Evolutionary conservation across 2,888 invertebrate genomes (phyloP), one percentile per base, ranked within the genome.

Genomic region (Spodoptera picta): DNA sequence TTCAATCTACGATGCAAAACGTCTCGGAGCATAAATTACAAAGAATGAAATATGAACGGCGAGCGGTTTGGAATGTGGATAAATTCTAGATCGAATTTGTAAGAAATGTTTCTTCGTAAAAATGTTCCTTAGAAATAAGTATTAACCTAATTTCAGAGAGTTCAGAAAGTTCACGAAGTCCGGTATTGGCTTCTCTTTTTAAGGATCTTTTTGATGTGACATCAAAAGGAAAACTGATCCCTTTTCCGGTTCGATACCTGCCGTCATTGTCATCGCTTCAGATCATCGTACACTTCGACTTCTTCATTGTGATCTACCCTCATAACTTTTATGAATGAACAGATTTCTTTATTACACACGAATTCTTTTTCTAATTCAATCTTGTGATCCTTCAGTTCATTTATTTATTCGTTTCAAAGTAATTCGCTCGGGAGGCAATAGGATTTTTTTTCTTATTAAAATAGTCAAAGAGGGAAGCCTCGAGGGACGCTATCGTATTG

Each of bases 321-420:
- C 84, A 87, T 85, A 90, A 90, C 87, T 89, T 88, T 88, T 89
- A 89, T 93, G 89, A 92, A 92, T 90, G 86, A 87, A 84, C 83
- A 86, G 87, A 90, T 90, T 90, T 91, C 89, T 91, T 91, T 93
- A 92, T 92, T 90, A 88, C 84, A 85, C 83, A 87, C 87, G 87
- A 92, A 91, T 90, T 88, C 89, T 89, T 88, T 90, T 91, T 90
- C 91, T 93, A 93, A 93, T 92, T 91, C 90, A 92, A 92, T 92
- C 89, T 88, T 81, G 85, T 90, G 87, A 92, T 89, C 90, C 90
- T 85, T 80, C 71, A 82, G 85, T 90, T 90, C 91, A 89, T 92
- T 92, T 91, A 92, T 92, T 92, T 91, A 90, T 90, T 89, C 90
- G 89, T 88, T 90, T 89, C 90, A 90, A 92, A 91, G 91, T 92